phyloP scores from a whole-genome alignment of 2,113 vertebrate genomes.

The Sceloporus undulatus region DNA sequence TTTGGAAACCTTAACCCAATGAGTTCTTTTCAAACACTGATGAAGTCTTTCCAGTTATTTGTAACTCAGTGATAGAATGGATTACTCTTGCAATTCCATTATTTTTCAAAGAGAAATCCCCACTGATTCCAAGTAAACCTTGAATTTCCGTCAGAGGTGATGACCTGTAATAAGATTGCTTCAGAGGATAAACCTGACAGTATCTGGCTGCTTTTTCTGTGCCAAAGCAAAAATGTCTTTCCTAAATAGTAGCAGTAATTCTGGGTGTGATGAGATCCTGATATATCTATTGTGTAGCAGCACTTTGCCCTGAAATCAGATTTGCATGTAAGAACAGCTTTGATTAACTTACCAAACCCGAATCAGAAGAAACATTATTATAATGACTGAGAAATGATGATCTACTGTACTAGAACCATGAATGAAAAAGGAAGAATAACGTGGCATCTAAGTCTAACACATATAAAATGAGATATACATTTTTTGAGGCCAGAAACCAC shows the following conservation, averaged over 20 bases:
- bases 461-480: neutral
- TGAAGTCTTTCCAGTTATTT: constrained; percentile 39
- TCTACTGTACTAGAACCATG: neutral
- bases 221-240: neutral
- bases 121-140: constrained; percentile 10
- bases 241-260: neutral
- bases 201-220: neutral
- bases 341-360: neutral
- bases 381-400: neutral
- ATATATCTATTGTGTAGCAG: neutral
- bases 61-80: constrained; percentile 10
- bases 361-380: neutral
- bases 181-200: constrained; percentile 42
- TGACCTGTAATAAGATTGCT: constrained; percentile 18
- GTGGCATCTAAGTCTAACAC: neutral
- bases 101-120: constrained; percentile 23
- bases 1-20: constrained; percentile 41
- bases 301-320: neutral
- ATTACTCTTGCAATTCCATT: constrained; percentile 21
- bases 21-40: neutral
- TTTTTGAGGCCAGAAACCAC: too few species aligned
- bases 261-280: too few species aligned
- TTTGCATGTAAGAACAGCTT: neutral
- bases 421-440: neutral
- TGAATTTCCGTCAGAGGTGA: constrained; percentile 32